Evolutionary conservation across 2,113 vertebrate species (phyloP).

Genomic region (Cynopterus brachyotis): DNA sequence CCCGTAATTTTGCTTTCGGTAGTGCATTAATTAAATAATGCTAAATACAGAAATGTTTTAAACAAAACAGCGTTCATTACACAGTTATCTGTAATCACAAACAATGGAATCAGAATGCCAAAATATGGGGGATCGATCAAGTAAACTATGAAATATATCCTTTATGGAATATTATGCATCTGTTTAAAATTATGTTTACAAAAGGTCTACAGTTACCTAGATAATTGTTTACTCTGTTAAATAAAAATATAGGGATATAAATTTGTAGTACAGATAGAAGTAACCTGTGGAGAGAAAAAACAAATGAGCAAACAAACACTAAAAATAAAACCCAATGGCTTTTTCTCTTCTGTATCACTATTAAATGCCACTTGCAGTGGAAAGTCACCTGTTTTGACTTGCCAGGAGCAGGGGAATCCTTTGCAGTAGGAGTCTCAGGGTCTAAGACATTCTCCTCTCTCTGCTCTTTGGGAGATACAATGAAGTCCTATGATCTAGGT

Average conservation of each 20-base stretch:
- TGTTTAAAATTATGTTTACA: neutral
- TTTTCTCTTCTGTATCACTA: neutral
- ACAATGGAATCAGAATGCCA: neutral
- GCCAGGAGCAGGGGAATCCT: neutral
- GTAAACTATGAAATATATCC: neutral
- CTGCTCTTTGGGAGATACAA: neutral
- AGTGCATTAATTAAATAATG: neutral
- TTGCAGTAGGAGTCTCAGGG: neutral
- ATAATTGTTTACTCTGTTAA: neutral
- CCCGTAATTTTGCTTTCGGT: constrained; percentile 20
- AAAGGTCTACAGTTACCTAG: neutral
- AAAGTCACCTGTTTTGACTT: neutral
- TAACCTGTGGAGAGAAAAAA: neutral
- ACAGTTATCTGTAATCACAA: neutral
- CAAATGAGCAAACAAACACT: neutral
- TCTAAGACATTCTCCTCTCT: neutral
- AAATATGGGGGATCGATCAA: neutral
- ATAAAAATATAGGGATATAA: neutral
- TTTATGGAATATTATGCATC: neutral
- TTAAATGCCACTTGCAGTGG: neutral
- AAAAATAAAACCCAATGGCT: neutral
- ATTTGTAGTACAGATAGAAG: neutral
- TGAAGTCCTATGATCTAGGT: neutral
- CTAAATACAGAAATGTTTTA: neutral
- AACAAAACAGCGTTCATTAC: neutral